These are phyloP conservation scores for Columba janthina DNA, from an alignment of 2,113 vertebrate species.

Conservation along the genomic window DNA sequence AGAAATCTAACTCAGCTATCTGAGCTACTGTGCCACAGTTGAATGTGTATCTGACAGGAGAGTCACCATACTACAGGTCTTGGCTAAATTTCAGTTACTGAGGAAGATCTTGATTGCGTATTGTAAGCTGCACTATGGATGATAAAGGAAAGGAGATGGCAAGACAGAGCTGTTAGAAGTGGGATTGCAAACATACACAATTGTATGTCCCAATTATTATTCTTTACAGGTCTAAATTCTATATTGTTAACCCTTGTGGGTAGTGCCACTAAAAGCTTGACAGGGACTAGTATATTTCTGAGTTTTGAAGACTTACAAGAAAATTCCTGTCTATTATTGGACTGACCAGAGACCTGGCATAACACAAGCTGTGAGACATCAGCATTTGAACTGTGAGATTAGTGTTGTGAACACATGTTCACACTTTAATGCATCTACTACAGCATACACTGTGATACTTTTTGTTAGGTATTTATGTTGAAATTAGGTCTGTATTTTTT, in stretches of 20 bases:
- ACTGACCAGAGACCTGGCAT: neutral
- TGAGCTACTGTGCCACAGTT: neutral
- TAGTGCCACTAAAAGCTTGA: neutral
- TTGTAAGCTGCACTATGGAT: neutral
- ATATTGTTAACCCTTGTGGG: neutral
- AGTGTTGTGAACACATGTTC: rapidly evolving
- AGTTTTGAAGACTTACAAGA: neutral
- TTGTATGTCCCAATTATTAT: neutral
- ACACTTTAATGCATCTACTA: neutral
- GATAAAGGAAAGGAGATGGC: neutral
- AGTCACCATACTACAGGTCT: neutral
- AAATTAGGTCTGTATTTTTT: neutral
- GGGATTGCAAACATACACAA: neutral
- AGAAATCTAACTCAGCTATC: neutral
- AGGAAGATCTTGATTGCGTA: neutral
- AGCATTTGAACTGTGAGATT: neutral
- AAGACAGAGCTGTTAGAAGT: neutral
- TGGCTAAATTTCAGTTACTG: neutral
- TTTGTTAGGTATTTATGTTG: neutral
- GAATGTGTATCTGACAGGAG: neutral
- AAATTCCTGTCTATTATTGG: neutral
- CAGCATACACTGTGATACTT: neutral
- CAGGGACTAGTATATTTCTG: neutral
- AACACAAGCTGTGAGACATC: neutral
- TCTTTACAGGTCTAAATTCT: neutral